Percentiles rank a stretch among this genome's conserved stretches.
These are phyloP conservation scores for Acropternis orthonyx DNA, from an alignment of 2,797 vertebrate genomes.

Conservation along the genomic window DNA sequence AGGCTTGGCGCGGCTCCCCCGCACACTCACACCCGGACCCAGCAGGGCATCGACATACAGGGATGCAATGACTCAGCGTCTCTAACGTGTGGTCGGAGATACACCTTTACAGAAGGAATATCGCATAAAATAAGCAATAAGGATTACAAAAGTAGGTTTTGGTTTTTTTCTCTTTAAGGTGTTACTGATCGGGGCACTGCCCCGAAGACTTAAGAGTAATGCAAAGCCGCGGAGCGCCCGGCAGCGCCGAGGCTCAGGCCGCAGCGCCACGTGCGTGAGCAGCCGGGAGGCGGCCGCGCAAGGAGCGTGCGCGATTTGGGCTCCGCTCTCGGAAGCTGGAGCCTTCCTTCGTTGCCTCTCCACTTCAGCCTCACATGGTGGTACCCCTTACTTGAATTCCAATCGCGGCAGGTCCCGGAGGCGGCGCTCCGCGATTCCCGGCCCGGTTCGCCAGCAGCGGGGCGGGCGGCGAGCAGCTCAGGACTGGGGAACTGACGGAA, in stretches of 20 bases:
- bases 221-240: too few relatives aligned
- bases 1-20: neutral
- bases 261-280: too few relatives aligned
- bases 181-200: neutral
- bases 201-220: fast-evolving
- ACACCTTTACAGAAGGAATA: neutral
- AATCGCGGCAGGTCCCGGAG: fast-evolving
- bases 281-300: neutral
- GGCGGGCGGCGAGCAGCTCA: too few relatives aligned
- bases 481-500: too few relatives aligned
- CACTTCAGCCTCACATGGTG: fast-evolving
- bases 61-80: fast-evolving
- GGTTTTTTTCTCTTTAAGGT: neutral
- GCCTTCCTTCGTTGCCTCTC: neutral
- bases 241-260: too few relatives aligned
- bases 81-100: neutral
- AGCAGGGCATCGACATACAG: neutral
- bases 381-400: neutral
- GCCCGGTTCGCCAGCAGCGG: too few relatives aligned
- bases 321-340: fast-evolving
- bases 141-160: too few relatives aligned
- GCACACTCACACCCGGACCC: fast-evolving
- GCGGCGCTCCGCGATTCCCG: neutral
- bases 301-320: fast-evolving
- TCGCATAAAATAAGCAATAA: neutral